Percentiles rank a stretch among this genome's conserved stretches.
Evolutionary conservation across 2,797 vertebrate species (phyloP).

Genomic region (Acrossocheilus fasciatus): DNA sequence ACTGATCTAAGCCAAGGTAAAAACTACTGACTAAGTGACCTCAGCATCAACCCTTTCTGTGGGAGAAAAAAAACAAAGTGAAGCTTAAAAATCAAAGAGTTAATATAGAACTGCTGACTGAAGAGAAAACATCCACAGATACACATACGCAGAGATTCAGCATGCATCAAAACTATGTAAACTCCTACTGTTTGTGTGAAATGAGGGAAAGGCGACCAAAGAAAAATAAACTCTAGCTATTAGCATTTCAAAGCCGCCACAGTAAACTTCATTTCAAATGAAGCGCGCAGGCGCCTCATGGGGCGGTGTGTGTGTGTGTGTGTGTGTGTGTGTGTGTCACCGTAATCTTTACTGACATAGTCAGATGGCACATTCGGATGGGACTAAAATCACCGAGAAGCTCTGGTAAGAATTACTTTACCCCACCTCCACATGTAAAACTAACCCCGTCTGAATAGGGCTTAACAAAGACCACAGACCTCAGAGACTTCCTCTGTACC

Average conservation of each 20-base stretch:
- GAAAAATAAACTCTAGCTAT: constrained; percentile 43
- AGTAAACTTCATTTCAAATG: constrained; percentile 23
- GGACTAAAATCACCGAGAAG: too few relatives aligned
- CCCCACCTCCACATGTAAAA: too few relatives aligned
- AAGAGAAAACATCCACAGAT: constrained; percentile 34
- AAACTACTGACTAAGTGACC: constrained; percentile 27
- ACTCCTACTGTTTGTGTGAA: constrained; percentile 39
- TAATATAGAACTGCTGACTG: constrained; percentile 36
- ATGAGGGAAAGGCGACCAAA: constrained; percentile 2
- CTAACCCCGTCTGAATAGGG: too few relatives aligned
- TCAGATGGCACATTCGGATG: too few relatives aligned
- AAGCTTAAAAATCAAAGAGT: constrained; percentile 28
- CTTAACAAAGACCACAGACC: neutral
- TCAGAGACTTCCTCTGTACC: neutral
- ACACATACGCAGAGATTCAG: constrained; percentile 19
- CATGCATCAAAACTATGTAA: constrained; percentile 33
- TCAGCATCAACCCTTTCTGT: constrained; percentile 23
- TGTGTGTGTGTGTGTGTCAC: neutral
- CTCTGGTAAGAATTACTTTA: too few relatives aligned
- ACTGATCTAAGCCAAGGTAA: neutral
- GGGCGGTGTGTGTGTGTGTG: neutral
- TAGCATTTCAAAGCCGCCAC: constrained; percentile 49
- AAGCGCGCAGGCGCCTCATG: neutral
- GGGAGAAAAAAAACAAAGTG: neutral
- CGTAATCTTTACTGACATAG: too few relatives aligned